A percentile compares a stretch with the other conserved stretches of the same genome.
Conservation (phyloP, 2,113 vertebrate species). For the Lepisosteus oculatus region DNA sequence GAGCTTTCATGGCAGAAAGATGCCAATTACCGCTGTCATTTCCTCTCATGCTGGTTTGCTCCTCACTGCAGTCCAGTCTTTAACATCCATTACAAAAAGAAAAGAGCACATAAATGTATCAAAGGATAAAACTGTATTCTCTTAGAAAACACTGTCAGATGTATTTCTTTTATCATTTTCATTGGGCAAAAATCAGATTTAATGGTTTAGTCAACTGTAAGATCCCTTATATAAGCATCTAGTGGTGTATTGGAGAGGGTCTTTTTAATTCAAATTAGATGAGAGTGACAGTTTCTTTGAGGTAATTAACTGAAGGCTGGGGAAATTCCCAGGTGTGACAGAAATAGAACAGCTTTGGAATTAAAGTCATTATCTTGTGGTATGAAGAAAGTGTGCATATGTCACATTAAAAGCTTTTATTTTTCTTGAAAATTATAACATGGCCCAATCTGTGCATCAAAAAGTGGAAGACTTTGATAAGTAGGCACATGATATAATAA, state of each 20-base stretch:
- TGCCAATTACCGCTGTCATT: constrained; percentile 17
- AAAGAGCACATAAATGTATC: neutral
- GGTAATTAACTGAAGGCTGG: constrained; percentile 57
- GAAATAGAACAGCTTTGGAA: constrained; percentile 17
- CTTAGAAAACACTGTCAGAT: too few relatives aligned
- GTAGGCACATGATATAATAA: constrained; percentile 51
- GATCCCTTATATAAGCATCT: constrained; percentile 36
- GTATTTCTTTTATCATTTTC: too few relatives aligned
- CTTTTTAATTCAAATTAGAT: constrained; percentile 50
- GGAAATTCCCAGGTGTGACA: constrained; percentile 46
- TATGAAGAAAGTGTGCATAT: constrained; percentile 21
- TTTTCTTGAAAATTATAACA: constrained; percentile 31
- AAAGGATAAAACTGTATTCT: too few relatives aligned
- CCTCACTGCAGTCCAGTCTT: neutral
- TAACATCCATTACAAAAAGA: constrained; percentile 11
- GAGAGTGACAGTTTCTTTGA: constrained; percentile 59
- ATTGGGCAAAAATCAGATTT: constrained; percentile 28
- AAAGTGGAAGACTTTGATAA: too few relatives aligned
- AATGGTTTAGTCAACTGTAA: constrained; percentile 40
- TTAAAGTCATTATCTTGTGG: constrained; percentile 27
- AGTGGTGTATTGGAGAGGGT: constrained; percentile 27
- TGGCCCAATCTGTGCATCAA: constrained; percentile 24
- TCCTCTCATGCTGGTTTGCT: constrained; percentile 8
- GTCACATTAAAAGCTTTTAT: constrained; percentile 41
- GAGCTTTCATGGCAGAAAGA: neutral